Evolutionary conservation across 2,888 invertebrate species (phyloP).

Genomic region (Baronia brevicornis): DNA sequence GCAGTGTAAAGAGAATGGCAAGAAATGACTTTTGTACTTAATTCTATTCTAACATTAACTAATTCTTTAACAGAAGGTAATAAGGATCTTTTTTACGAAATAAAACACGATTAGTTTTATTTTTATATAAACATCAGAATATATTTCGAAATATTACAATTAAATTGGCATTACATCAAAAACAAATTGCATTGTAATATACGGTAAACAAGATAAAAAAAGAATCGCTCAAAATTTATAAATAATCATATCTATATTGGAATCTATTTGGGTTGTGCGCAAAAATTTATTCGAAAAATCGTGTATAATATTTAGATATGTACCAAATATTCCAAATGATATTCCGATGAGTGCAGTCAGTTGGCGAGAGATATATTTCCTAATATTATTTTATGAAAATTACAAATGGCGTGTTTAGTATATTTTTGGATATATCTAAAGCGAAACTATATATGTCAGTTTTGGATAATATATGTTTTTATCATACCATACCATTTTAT

Average conservation of each 20-base stretch:
- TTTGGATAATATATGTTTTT: no score
- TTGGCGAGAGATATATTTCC: slow-evolving; percentile 19
- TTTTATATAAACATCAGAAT: slow-evolving; percentile 67
- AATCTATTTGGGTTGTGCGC: slow-evolving; percentile 42
- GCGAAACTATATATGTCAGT: no score
- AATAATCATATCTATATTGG: slow-evolving; percentile 24
- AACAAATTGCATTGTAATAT: slow-evolving; percentile 17
- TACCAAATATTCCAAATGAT: slow-evolving; percentile 42
- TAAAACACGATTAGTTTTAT: slow-evolving; percentile 32
- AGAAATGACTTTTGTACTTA: no score
- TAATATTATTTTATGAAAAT: neutral
- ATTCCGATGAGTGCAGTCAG: slow-evolving; percentile 43
- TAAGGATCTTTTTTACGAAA: no score
- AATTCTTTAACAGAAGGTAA: no score
- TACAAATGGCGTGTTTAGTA: neutral
- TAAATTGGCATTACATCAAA: slow-evolving; percentile 48
- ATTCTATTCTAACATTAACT: no score
- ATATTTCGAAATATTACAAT: slow-evolving; percentile 67
- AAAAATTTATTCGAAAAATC: slow-evolving; percentile 43
- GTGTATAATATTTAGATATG: slow-evolving; percentile 55
- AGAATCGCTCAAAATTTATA: slow-evolving; percentile 15
- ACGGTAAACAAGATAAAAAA: slow-evolving; percentile 17
- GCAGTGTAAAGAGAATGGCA: no score
- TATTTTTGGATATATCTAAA: neutral
- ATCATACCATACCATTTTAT: no score